These are phyloP conservation scores for Sphaerophoria taeniata DNA, from an alignment of 2,888 invertebrate species.

Conservation along the genomic window DNA sequence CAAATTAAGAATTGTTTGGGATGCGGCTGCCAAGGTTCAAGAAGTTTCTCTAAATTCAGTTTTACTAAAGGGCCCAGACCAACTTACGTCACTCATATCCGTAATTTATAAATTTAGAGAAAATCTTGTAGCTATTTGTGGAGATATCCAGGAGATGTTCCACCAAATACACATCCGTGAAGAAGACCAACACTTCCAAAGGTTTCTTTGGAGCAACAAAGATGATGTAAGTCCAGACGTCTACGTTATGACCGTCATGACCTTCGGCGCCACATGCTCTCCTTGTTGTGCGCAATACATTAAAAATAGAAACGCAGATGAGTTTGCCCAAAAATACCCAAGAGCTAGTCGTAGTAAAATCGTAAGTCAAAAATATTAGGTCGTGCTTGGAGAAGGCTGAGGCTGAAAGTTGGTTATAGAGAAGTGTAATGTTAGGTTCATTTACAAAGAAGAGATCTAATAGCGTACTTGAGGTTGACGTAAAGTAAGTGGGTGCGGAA, in stretches of 20 bases:
- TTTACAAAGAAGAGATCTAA: too few relatives aligned
- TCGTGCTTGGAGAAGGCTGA: too few relatives aligned
- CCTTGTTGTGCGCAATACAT: conserved; percentile 14
- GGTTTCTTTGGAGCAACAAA: conserved; percentile 21
- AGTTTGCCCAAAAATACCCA: background rate
- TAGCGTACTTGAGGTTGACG: too few relatives aligned
- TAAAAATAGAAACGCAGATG: conserved; percentile 17
- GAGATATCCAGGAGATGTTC: conserved; percentile 27
- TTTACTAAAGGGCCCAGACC: conserved; percentile 1
- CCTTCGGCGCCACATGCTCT: conserved; percentile 18
- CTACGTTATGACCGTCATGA: conserved; percentile 29
- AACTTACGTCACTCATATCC: background rate
- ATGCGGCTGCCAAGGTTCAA: conserved; percentile 3
- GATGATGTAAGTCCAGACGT: background rate
- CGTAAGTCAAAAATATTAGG: too few relatives aligned
- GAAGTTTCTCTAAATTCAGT: background rate
- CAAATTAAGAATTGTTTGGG: conserved; percentile 2
- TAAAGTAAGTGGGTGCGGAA: too few relatives aligned
- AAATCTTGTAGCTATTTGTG: conserved; percentile 71
- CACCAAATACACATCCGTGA: conserved; percentile 17
- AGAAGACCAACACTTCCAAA: conserved; percentile 3
- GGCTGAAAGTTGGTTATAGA: too few relatives aligned
- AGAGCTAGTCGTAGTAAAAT: too few relatives aligned
- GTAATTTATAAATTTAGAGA: conserved; percentile 76
- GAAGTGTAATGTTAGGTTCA: too few relatives aligned